Conservation (phyloP, 2,888 invertebrate species). For the Selenia dentaria region DNA sequence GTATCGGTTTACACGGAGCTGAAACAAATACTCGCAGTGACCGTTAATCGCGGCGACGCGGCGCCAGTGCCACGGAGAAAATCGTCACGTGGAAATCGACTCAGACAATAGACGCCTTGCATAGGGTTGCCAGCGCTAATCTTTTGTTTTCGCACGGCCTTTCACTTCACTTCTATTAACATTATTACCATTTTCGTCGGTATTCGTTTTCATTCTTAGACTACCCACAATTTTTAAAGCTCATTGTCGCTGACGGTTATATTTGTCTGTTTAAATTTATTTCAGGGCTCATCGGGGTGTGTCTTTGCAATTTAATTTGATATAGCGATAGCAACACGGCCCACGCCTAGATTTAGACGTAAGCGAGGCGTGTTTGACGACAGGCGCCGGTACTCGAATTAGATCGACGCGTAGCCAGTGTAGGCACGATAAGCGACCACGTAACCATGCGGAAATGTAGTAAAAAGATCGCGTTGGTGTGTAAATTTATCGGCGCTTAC, state of each 20-base stretch:
- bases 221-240: too few relatives aligned
- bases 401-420: conserved; percentile 68
- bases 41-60: conserved; percentile 77
- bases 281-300: conserved; percentile 38
- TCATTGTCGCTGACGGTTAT: too few relatives aligned
- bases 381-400: conserved; percentile 73
- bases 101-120: conserved; percentile 32
- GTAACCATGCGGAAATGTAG: conserved; percentile 79
- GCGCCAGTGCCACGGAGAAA: conserved; percentile 73
- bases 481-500: conserved; percentile 73
- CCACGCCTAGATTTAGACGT: conserved; percentile 63
- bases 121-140: conserved; percentile 30
- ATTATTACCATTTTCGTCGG: too few relatives aligned
- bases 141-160: conserved; percentile 4
- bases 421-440: conserved; percentile 58
- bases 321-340: conserved; percentile 50
- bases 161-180: conserved; percentile 1
- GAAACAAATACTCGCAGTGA: conserved; percentile 72
- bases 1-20: conserved; percentile 74
- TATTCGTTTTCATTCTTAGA: too few relatives aligned
- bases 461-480: conserved; percentile 74
- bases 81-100: conserved; percentile 69
- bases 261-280: conserved; percentile 6
- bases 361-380: conserved; percentile 64
- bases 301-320: conserved; percentile 41